Percentiles rank a stretch among this genome's conserved stretches.
Evolutionary conservation across 2,888 invertebrate genomes (phyloP).

Genomic region (Glaucopsyche alexis): DNA sequence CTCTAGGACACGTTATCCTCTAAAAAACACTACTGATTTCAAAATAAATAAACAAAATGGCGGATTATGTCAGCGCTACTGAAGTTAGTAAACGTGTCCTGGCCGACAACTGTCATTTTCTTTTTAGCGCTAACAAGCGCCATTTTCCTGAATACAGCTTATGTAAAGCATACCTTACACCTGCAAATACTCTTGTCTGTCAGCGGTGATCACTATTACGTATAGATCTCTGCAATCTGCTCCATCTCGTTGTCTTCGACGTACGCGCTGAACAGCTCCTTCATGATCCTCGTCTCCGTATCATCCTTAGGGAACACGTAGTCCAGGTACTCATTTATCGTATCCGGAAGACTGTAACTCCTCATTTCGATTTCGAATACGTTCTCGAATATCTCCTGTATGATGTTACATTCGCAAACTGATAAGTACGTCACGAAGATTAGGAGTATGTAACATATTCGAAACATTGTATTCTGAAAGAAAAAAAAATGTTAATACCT

Average conservation of each 20-base stretch:
- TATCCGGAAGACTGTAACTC: slow-evolving; percentile 56
- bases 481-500: slow-evolving; percentile 19
- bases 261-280: slow-evolving; percentile 59
- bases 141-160: no score
- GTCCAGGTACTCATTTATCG: slow-evolving; percentile 58
- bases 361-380: slow-evolving; percentile 41
- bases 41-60: no score
- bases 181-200: no score
- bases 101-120: no score
- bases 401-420: slow-evolving; percentile 43
- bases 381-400: slow-evolving; percentile 43
- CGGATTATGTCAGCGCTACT: no score
- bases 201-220: not conserved
- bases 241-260: slow-evolving; percentile 47
- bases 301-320: slow-evolving; percentile 64
- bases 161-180: not conserved
- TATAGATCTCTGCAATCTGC: slow-evolving; percentile 31
- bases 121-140: no score
- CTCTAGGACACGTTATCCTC: no score
- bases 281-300: slow-evolving; percentile 57
- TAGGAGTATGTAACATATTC: slow-evolving; percentile 21
- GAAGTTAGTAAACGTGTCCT: no score
- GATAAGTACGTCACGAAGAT: slow-evolving; percentile 40
- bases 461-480: slow-evolving; percentile 49
- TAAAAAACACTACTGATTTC: no score